Evolutionary conservation across 2,888 invertebrate genomes (phyloP), one percentile per base, ranked within the genome.

Genomic region (Harpalus rufipes): DNA sequence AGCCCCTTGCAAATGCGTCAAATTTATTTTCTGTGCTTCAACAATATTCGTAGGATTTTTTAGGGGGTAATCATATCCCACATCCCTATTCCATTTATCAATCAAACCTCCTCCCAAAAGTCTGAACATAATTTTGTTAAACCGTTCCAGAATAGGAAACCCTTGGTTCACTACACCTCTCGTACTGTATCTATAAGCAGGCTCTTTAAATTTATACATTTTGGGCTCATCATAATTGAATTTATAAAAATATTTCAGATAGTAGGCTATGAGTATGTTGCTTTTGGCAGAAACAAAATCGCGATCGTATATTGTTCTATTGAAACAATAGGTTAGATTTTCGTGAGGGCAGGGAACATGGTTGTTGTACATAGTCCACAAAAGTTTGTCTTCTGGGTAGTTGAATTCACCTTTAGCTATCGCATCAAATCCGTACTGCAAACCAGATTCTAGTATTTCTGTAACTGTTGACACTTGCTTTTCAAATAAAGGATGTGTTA

Each of bases 91-190:
- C 81, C 81, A 81, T 81, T 81, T 81, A 18, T 16, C 21, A 12
- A 81, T 14, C 2, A 81, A 25, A 0, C 81, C 81, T 21, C 65
- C 44, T 5, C 10, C 1, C 16, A 68, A 58, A 12, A 59, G 14
- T 39, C 68, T 41, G 4, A 16, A 68, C 7, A 81, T 21, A 5
- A 81, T n/a, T 56, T 44, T 8, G n/a, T 81, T 56, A 32, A 81
- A 65, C 25, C 65, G 16, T 25, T 81, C 81, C n/a, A 68, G 10
- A 18, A 81, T n/a, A 14, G 81, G 81, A 68, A 81, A 81, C 5
- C 81, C 81, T 81, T 81, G 81, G 14, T 81, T 81, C 14, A 68
- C 65, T 16, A 81, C 2, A n/a, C 65, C n/a, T 44, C 81, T 21
- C 65, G 68, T 12, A 81, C n/a, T 25, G 14, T 68, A 65, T 16